Percentiles rank a stretch among this genome's conserved stretches.
These are phyloP conservation scores for Lycopodina hypogea DNA, from an alignment of 37 sponge, comb jelly and placozoan species.

Conservation along the genomic window DNA sequence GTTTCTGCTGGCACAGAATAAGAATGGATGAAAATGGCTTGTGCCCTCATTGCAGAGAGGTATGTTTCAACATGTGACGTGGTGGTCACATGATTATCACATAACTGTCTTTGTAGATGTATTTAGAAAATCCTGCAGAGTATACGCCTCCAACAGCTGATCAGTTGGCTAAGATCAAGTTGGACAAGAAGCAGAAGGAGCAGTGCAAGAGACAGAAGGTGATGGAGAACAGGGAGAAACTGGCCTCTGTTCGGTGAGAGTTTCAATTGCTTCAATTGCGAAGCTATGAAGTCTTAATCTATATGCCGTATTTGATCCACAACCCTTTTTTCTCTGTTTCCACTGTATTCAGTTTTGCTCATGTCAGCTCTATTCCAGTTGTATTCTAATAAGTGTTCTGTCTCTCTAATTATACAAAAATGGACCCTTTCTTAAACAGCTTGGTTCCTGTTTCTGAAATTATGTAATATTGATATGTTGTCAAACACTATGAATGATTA, in stretches of 20 bases:
- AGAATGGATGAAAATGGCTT: conserved; percentile 90
- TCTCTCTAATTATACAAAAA: no score
- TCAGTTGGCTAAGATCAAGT: conserved; percentile 75
- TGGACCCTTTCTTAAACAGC: no score
- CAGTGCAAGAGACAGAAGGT: conserved; percentile 83
- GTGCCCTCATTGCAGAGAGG: conserved; percentile 94
- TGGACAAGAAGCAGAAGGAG: conserved; percentile 75
- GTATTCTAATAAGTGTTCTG: no score
- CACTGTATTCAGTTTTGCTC: not conserved
- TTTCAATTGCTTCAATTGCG: no score
- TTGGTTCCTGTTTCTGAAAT: no score
- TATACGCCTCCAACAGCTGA: conserved; percentile 84
- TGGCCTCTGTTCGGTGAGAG: conserved; percentile 79
- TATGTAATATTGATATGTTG: no score
- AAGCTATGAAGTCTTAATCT: not conserved
- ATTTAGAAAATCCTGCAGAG: conserved; percentile 90
- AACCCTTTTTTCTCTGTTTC: no score
- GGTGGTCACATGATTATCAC: not conserved
- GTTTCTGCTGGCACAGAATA: conserved; percentile 97
- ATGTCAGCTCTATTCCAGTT: no score
- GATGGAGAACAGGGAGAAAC: conserved; percentile 86
- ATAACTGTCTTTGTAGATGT: conserved; percentile 57
- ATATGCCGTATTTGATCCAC: conserved; percentile 7
- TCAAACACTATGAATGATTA: no score
- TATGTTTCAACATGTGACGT: conserved; percentile 2